Conservation (phyloP, 2,797 vertebrate species). For the Trichosurus vulpecula region DNA sequence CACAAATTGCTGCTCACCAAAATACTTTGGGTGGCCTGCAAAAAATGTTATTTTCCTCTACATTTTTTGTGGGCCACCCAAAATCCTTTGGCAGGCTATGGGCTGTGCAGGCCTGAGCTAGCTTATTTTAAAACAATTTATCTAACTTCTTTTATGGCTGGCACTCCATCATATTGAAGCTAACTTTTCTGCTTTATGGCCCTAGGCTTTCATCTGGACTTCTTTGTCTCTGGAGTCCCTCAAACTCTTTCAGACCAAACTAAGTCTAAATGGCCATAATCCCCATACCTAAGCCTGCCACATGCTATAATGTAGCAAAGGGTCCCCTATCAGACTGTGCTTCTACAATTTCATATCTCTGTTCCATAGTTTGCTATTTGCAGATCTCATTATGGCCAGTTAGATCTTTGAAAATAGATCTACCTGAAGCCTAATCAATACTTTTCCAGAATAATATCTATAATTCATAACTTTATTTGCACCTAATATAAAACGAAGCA, state of each 20-base stretch:
- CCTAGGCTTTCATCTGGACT: background rate
- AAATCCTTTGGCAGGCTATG: too few relatives aligned
- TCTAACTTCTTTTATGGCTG: background rate
- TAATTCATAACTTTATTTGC: slow-evolving; percentile 35
- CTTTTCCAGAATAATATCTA: slow-evolving; percentile 45
- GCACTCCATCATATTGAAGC: background rate
- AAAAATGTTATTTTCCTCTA: too few relatives aligned
- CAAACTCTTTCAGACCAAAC: background rate
- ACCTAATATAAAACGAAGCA: background rate
- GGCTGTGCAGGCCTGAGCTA: too few relatives aligned
- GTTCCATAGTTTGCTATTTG: background rate
- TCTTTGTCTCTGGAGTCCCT: background rate
- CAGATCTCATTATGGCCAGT: background rate
- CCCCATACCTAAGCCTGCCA: background rate
- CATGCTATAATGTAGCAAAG: background rate
- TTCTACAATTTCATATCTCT: background rate
- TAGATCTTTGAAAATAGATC: background rate
- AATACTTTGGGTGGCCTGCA: too few relatives aligned
- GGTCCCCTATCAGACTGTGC: background rate
- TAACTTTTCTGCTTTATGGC: background rate
- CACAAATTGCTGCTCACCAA: too few relatives aligned
- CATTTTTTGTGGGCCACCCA: too few relatives aligned
- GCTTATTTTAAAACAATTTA: background rate
- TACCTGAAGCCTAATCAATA: slow-evolving; percentile 23
- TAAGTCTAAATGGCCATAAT: background rate